Evolutionary conservation across 2,113 vertebrate genomes (phyloP), one percentile per base, ranked within the genome.

Genomic region (Salvelinus alpinus): DNA sequence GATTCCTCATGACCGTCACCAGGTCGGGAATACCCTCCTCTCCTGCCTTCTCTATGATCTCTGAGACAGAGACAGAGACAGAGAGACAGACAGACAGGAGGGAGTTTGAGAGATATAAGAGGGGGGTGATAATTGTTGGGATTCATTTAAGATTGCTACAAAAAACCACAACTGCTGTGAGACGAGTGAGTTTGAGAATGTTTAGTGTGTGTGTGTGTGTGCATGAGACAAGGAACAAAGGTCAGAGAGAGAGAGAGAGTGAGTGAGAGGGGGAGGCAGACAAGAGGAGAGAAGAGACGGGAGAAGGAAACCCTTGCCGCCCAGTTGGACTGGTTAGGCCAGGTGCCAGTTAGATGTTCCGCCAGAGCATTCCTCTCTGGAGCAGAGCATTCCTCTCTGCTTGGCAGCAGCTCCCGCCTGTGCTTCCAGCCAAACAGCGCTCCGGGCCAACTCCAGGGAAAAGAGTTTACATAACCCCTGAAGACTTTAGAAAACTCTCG

Each of bases 11-110:
- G 88, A 99, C 95, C 34, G 96, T 95, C 82, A 95, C 94, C 89
- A 99, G 93, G 88, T 99, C 97, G 74, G 97, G 98, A 93, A 96
- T 94, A 71, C 95, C 96, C 84, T 97, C 97, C 83, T 98, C 96
- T 79, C 93, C 95, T 64, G 95, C 93, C 87, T 94, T 96, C 85
- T 95, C 94, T 91, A 99, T 93, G 92, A 99, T 97, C 92, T 98
- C 98, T 99, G 71, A 65, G 54, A 71, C 44, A 73, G 0, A 64
- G 62, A 29, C 0, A 29, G 27, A 29, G 27, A 29, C 25, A 27
- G 27, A 29, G 0, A n/a, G n/a, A n/a, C n/a, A 29, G 3, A 29
- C 3, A 29, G 27, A 29, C 0, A 29, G 27, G 38, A 18, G 31
- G 13, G n/a, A 0, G 29, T 7, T 3, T 16, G 65, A n/a, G 64